Evolutionary conservation across 64 coral and sea anemone genomes (phyloP), one percentile per base, ranked within the genome.

Genomic region (Dendrophyllia cribrosa): DNA sequence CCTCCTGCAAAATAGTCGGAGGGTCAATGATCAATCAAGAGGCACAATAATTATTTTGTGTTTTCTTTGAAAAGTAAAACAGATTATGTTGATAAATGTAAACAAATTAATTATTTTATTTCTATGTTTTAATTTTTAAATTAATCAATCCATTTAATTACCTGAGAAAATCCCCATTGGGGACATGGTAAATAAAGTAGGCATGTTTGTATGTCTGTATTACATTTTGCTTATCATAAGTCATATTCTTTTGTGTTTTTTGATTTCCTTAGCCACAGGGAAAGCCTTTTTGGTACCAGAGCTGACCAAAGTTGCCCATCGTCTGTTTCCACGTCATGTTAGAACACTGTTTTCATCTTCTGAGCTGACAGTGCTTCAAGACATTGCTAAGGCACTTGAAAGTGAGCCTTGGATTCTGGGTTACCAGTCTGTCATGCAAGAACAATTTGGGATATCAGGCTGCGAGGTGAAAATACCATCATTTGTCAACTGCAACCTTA

Each of bases 351-450:
- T 86, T 21, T 66, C 43, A 3, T 86, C 82, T 0, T 0, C 15
- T 4, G 6, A 21, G 4, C 82, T 86, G 6, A n/a, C 67, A 63
- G 66, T 71, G 15, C 62, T 86, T 6, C 34, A 67, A 66, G 48
- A 69, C 43, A 66, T 86, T 6, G 62, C 65, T 3, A 60, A 69
- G 24, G 61, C 82, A n/a, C 17, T 86, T 51, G 8, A 23, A 26
- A 10, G 23, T 50, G 82, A 86, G n/a, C 82, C 82, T 8, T 86
- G 82, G 82, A 86, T 86, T 48, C 22, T 86, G 43, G 82, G 82
- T 26, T 86, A 47, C 63, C 61, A 71, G 24, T 13, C 6, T 10
- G 50, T 86, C 62, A 59, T 86, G 44, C 48, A 69, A n/a, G 66
- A 69, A 66, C 69, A 16, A 58, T 86, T 50, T 55, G 66, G 66